A percentile compares a stretch with the other conserved stretches of the same genome.
These are phyloP conservation scores for Trichomalopsis sarcophagae DNA, from an alignment of 1,140 invertebrate species.

Conservation along the genomic window DNA sequence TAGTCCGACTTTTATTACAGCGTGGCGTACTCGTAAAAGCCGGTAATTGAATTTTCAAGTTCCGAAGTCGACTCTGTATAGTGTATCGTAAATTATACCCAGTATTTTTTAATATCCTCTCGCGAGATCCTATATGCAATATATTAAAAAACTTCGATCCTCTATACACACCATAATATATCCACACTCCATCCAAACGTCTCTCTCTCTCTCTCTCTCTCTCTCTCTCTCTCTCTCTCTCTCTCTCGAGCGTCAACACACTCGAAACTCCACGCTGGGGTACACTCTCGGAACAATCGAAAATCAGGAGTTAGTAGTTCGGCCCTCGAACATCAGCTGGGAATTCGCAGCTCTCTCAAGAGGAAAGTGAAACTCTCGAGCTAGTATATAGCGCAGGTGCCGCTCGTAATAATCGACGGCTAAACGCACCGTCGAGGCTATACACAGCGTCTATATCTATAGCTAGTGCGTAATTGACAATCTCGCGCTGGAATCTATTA, in stretches of 20 bases:
- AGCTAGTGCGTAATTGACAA: conserved; percentile 38
- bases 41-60: conserved; percentile 1
- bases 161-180: too few relatives aligned
- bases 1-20: not conserved
- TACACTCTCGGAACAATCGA: too few relatives aligned
- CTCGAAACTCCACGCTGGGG: too few relatives aligned
- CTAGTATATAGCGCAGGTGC: too few relatives aligned
- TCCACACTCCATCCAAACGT: too few relatives aligned
- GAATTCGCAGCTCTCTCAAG: conserved; percentile 33
- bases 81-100: not conserved
- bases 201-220: too few relatives aligned
- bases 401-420: not conserved
- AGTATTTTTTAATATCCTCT: not conserved
- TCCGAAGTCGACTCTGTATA: not conserved
- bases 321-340: not conserved
- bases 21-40: not conserved
- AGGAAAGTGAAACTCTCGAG: conserved; percentile 44
- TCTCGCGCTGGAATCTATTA: conserved; percentile 41
- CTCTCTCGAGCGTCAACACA: too few relatives aligned
- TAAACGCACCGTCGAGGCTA: not conserved
- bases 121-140: too few relatives aligned
- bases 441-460: too few relatives aligned
- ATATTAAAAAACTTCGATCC: too few relatives aligned
- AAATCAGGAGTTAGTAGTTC: too few relatives aligned
- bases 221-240: too few relatives aligned